Percentiles rank a stretch among this genome's conserved stretches.
These are phyloP conservation scores for Columba livia DNA, from an alignment of 2,113 vertebrate species.

Conservation along the genomic window DNA sequence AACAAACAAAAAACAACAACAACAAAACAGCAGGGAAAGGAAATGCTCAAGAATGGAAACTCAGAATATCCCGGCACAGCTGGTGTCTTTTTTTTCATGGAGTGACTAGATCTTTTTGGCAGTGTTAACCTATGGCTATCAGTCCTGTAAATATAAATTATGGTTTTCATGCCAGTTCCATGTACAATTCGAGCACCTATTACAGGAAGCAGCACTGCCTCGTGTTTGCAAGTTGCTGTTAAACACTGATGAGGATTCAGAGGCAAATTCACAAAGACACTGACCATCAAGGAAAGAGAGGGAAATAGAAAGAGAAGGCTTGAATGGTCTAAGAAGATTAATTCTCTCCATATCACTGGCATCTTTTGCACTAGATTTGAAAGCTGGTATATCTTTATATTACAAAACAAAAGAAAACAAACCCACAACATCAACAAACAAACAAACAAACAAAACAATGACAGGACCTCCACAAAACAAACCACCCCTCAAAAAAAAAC, in stretches of 20 bases:
- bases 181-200: background rate
- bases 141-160: background rate
- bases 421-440: background rate
- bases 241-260: background rate
- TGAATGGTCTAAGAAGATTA: background rate
- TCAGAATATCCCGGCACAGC: background rate
- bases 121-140: background rate
- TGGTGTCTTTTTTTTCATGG: background rate
- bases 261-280: background rate
- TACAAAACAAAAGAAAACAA: background rate
- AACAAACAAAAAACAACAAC: too few species aligned
- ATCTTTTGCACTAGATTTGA: background rate
- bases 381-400: background rate
- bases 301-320: background rate
- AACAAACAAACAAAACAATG: background rate
- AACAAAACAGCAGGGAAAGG: background rate
- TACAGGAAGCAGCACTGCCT: background rate
- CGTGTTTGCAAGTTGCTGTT: background rate
- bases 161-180: background rate
- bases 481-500: background rate
- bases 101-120: background rate
- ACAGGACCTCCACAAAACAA: background rate
- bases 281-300: background rate
- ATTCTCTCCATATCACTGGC: background rate
- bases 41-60: background rate